phyloP scores from a whole-genome alignment of 1,140 invertebrate species.

The Olivierus martensii region DNA sequence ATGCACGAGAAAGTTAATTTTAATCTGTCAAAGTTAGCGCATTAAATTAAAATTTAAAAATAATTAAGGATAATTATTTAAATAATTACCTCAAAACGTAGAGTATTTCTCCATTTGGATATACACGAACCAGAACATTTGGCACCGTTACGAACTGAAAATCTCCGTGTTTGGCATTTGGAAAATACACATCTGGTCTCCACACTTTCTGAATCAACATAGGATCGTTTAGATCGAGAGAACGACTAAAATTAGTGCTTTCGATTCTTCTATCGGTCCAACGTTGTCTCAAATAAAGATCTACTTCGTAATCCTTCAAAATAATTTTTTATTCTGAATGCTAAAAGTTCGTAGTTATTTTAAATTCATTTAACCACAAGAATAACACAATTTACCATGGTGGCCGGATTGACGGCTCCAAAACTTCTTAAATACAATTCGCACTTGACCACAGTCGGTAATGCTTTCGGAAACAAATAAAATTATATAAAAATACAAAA shows the following conservation, averaged over 20 bases:
- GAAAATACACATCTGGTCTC: constrained; percentile 31
- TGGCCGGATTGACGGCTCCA: constrained; percentile 37
- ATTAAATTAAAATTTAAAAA: not conserved
- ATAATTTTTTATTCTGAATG: too few relatives aligned
- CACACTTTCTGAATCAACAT: constrained; percentile 21
- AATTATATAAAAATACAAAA: too few relatives aligned
- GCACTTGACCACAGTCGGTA: constrained; percentile 31
- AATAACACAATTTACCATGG: constrained; percentile 40
- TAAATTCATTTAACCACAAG: too few relatives aligned
- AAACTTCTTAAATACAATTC: constrained; percentile 38
- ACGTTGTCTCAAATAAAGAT: constrained; percentile 40
- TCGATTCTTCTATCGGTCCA: constrained; percentile 39
- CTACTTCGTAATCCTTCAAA: constrained; percentile 41
- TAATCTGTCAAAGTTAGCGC: constrained; percentile 11
- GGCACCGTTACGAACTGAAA: constrained; percentile 31
- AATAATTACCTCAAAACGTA: constrained; percentile 30
- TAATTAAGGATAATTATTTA: not conserved
- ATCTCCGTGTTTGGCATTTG: constrained; percentile 30
- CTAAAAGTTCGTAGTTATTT: too few relatives aligned
- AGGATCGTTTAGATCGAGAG: constrained; percentile 5
- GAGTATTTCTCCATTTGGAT: constrained; percentile 26
- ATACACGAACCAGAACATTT: constrained; percentile 30
- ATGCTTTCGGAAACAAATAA: not conserved
- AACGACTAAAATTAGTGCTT: not conserved
- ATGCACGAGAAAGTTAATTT: constrained; percentile 22